Base-by-base conservation (phyloP, 2,113 vertebrate genomes). In the Rissa tridactyla region DNA sequence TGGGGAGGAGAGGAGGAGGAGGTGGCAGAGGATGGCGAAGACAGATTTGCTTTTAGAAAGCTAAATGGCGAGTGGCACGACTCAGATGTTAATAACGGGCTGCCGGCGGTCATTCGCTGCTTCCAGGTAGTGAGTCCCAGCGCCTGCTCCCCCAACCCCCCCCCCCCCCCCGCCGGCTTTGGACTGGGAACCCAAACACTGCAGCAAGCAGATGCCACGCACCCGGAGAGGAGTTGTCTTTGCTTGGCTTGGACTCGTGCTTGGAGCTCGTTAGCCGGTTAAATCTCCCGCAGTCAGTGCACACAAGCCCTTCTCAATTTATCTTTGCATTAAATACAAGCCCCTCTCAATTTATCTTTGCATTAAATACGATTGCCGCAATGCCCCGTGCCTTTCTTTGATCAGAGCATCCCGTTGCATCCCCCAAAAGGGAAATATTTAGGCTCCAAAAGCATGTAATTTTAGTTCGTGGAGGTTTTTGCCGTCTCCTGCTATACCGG, bases 101-200 rank as follows among this genome's bases (percentile, higher is more conserved):
- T 97, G 91, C 97, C 97, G 4, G 96, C 66, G 64, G 70, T 98
- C 98, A 98, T 98, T 98, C 97, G 97, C 97, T 98, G 98, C 96
- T 98, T 98, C 97, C 98, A 98, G 98, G 98, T 98, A 98, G 98
- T 92, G 88, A 97, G 82, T 65, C 68, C 70, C 83, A 49, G 90
- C n/a, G 10, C 79, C 69, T 83, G 92, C 94, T 40, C 62, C 84
- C 91, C 34, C 54, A 2, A 60, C 11, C 40, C 9, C 40, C 40
- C 2, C 19, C 2, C 9, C n/a, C 44, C 90, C 77, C 68, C 0
- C 2, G 17, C 55, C 79, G 4, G 65, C 85, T 92, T 47, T 54
- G 93, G 90, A 85, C 36, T 44, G 89, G 94, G 86, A 73, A 20
- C 76, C 60, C 88, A 73, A 97, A 97, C 97, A 95, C 95, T 97